phyloP scores from a whole-genome alignment of 2,888 invertebrate species.

The Nephrocerus scutellatus region DNA sequence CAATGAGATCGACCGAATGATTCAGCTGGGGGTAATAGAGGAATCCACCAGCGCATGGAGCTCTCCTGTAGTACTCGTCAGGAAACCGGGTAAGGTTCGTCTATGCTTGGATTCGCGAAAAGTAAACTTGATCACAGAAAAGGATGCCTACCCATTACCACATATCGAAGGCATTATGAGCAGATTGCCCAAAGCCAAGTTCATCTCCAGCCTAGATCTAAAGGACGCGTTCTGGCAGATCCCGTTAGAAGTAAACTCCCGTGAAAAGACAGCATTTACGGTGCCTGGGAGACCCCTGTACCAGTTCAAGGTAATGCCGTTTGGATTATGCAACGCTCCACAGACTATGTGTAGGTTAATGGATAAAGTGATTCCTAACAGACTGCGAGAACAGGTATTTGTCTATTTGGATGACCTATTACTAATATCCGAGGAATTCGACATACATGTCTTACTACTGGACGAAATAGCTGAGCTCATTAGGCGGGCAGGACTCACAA shows the following conservation, averaged over 20 bases:
- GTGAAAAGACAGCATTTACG: too few species aligned
- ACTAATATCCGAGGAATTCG: slow-evolving; percentile 12
- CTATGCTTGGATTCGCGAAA: slow-evolving; percentile 33
- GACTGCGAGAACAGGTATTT: too few species aligned
- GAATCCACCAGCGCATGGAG: slow-evolving; percentile 31
- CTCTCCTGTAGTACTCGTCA: slow-evolving; percentile 29
- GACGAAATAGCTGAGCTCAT: not conserved
- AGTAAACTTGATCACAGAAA: slow-evolving; percentile 27
- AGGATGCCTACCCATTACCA: slow-evolving; percentile 20
- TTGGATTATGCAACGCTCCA: slow-evolving; percentile 7
- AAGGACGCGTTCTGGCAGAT: slow-evolving; percentile 14
- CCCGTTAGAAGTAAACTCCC: slow-evolving; percentile 8
- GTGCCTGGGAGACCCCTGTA: slow-evolving; percentile 9
- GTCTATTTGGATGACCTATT: slow-evolving; percentile 20
- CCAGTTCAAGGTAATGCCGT: slow-evolving; percentile 10
- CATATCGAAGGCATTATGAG: slow-evolving; percentile 19
- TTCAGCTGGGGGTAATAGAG: slow-evolving; percentile 30
- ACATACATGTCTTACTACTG: slow-evolving; percentile 3
- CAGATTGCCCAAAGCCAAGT: slow-evolving; percentile 9
- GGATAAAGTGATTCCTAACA: too few species aligned
- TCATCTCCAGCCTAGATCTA: slow-evolving; percentile 14
- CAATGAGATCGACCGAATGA: slow-evolving; percentile 32
- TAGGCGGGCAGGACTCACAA: slow-evolving; percentile 4
- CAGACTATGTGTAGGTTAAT: slow-evolving; percentile 10
- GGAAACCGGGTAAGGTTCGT: slow-evolving; percentile 25